Conservation (phyloP, 1,140 invertebrate species). For the Penaeus japonicus region DNA sequence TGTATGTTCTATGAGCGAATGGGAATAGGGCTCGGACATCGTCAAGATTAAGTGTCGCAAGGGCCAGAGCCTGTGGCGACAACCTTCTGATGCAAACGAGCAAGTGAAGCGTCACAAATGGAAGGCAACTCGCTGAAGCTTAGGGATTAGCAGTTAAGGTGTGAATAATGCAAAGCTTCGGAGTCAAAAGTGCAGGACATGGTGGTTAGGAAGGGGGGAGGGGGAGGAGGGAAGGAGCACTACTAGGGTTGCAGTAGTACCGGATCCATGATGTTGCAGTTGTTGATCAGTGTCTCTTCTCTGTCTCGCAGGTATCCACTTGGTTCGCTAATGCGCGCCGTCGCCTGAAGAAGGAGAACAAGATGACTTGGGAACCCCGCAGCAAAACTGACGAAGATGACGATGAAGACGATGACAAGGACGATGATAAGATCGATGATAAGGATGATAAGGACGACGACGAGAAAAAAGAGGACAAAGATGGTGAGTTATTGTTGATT, state of each 20-base stretch:
- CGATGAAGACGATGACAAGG: constrained; percentile 64
- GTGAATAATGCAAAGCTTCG: too few species aligned
- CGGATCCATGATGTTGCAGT: not conserved
- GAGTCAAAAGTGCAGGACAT: too few species aligned
- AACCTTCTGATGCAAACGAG: too few species aligned
- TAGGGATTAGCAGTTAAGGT: too few species aligned
- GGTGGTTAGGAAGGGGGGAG: not conserved
- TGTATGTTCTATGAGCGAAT: too few species aligned
- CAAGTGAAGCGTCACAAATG: too few species aligned
- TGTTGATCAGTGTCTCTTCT: not conserved
- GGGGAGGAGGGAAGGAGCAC: not conserved
- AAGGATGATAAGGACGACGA: constrained; percentile 66
- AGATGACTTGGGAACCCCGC: constrained; percentile 74
- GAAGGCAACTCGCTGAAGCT: too few species aligned
- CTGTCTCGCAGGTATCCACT: constrained; percentile 68
- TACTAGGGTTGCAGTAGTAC: not conserved
- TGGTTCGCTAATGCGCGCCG: constrained; percentile 76
- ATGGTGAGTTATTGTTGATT: constrained; percentile 50
- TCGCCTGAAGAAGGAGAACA: constrained; percentile 76
- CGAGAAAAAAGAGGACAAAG: constrained; percentile 61
- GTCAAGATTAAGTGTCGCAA: too few species aligned
- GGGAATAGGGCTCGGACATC: too few species aligned
- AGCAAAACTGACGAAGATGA: constrained; percentile 69
- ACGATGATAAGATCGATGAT: constrained; percentile 64
- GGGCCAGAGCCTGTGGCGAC: too few species aligned